Percentiles rank a stretch among this genome's conserved stretches.
Evolutionary conservation across 1,140 invertebrate species (phyloP).

Genomic region (Nylanderia fulva): DNA sequence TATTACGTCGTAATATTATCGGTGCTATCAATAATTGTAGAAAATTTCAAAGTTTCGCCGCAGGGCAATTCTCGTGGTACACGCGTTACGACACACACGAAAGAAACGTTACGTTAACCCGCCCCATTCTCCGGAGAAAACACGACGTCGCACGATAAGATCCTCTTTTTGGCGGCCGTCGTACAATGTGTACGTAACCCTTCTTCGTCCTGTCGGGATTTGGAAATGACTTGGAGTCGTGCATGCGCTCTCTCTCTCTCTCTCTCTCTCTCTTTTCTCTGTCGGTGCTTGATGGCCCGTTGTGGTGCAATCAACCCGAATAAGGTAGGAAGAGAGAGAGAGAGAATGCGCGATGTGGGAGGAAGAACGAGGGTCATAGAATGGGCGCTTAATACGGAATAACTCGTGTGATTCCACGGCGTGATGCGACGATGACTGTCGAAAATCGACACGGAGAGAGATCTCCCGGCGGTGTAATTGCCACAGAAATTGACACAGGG

Average conservation of each 20-base stretch:
- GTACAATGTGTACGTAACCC: conserved; percentile 61
- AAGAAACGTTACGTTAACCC: conserved; percentile 49
- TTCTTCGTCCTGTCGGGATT: conserved; percentile 62
- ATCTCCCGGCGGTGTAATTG: conserved; percentile 44
- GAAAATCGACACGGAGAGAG: conserved; percentile 45
- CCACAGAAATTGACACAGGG: conserved; percentile 38
- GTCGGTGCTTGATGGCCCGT: conserved; percentile 64
- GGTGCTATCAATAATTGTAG: conserved; percentile 42
- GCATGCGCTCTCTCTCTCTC: background rate
- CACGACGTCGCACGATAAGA: conserved; percentile 61
- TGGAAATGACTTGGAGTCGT: conserved; percentile 55
- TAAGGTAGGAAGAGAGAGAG: conserved; percentile 53
- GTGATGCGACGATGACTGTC: conserved; percentile 69
- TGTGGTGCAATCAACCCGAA: conserved; percentile 73
- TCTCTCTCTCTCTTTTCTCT: background rate
- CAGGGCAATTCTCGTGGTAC: background rate
- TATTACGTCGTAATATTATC: conserved; percentile 32
- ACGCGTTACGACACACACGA: conserved; percentile 44
- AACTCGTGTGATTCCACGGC: conserved; percentile 63
- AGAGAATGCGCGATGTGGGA: background rate
- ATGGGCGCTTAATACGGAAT: conserved; percentile 74
- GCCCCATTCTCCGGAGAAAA: conserved; percentile 64
- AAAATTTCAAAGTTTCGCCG: conserved; percentile 26
- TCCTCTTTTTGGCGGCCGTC: conserved; percentile 27
- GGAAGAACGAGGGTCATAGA: conserved; percentile 61